phyloP scores from a whole-genome alignment of 2,113 vertebrate species.

The Neodontobutis hainanensis region DNA sequence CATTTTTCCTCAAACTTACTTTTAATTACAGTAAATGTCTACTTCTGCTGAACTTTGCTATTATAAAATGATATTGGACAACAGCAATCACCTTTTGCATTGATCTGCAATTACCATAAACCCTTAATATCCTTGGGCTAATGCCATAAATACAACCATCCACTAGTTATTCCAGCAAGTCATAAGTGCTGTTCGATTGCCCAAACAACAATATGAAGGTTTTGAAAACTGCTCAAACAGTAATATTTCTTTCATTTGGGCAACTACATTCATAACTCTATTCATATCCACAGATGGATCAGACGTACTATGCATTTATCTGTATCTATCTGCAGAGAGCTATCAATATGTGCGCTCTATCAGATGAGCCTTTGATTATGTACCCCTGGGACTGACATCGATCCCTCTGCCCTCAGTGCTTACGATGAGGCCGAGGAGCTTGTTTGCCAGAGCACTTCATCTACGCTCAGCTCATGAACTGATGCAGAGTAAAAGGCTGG shows the following conservation, averaged over 20 bases:
- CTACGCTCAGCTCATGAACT: conserved; percentile 40
- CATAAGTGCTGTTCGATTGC: conserved; percentile 2
- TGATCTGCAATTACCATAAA: not conserved
- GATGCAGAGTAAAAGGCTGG: conserved; percentile 21
- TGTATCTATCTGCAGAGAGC: conserved; percentile 15
- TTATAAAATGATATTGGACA: too few relatives aligned
- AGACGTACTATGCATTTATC: conserved; percentile 5
- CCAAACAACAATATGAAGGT: not conserved
- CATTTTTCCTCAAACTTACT: too few relatives aligned
- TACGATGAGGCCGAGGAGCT: conserved; percentile 43
- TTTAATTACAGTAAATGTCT: too few relatives aligned
- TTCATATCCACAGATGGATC: not conserved
- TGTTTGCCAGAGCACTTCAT: conserved; percentile 67
- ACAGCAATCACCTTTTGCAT: not conserved
- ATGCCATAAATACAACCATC: not conserved
- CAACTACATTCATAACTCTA: not conserved
- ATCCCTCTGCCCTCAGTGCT: conserved; percentile 48
- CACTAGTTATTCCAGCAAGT: not conserved
- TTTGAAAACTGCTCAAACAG: not conserved
- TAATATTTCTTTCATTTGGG: not conserved
- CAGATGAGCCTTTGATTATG: conserved; percentile 63
- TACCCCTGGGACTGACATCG: conserved; percentile 51
- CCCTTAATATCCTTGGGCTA: not conserved
- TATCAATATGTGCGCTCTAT: conserved; percentile 37
- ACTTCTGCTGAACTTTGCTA: too few relatives aligned